Conservation (phyloP, 2,113 vertebrate species). For the Cololabis saira region DNA sequence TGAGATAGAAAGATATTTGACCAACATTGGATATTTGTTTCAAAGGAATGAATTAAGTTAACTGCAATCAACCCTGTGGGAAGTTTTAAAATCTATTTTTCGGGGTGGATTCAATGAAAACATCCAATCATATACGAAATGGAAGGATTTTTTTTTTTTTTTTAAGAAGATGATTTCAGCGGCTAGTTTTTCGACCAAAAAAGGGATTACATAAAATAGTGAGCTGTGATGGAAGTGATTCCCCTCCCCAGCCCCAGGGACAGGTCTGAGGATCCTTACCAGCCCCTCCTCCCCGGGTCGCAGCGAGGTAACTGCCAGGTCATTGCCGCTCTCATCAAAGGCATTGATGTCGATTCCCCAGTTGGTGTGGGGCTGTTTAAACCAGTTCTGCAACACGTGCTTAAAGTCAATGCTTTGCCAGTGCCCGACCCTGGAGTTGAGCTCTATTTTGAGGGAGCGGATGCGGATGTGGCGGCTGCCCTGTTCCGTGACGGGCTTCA, state of each 20-base stretch:
- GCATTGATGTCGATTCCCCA: conserved; percentile 99
- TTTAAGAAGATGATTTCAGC: background rate
- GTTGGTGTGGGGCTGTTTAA: conserved; percentile 98
- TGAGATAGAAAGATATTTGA: background rate
- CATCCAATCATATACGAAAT: too few relatives aligned
- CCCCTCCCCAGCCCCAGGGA: conserved; percentile 32
- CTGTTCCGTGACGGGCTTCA: conserved; percentile 93
- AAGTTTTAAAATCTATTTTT: too few relatives aligned
- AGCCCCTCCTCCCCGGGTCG: conserved; percentile 96
- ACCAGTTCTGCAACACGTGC: conserved; percentile 98
- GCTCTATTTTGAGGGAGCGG: conserved; percentile 96
- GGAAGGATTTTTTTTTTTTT: background rate
- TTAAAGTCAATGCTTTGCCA: conserved; percentile 99
- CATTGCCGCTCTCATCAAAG: conserved; percentile 95
- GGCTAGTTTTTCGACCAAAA: conserved; percentile 10
- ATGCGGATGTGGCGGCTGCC: conserved; percentile 96
- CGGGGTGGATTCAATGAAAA: too few relatives aligned
- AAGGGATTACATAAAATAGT: conserved; percentile 6
- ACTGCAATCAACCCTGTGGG: background rate
- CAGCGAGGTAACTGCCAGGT: conserved; percentile 94
- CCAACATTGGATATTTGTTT: background rate
- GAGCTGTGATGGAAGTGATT: conserved; percentile 12
- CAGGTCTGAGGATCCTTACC: conserved; percentile 88
- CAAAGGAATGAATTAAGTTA: background rate
- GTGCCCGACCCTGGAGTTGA: conserved; percentile 92